Percentiles rank a stretch among this genome's conserved stretches.
Evolutionary conservation across 2,888 invertebrate species (phyloP).

Genomic region (Heteromyza rotundicornis): DNA sequence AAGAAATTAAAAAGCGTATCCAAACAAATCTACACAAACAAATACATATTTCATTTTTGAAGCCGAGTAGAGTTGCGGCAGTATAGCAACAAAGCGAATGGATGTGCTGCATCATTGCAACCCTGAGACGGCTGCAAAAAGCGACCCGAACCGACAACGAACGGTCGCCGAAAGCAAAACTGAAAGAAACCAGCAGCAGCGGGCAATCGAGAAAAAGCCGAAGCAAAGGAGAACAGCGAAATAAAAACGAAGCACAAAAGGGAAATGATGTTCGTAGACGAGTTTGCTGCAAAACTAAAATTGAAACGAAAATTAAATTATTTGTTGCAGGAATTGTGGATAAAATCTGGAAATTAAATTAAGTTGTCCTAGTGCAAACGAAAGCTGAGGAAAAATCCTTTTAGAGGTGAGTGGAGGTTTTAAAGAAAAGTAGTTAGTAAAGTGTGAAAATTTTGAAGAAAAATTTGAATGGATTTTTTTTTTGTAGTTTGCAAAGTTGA

Average conservation of each 20-base stretch:
- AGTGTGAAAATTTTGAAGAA: neutral
- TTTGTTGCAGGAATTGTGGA: neutral
- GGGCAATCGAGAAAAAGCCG: conserved; percentile 2
- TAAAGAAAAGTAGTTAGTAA: neutral
- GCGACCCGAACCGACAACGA: neutral
- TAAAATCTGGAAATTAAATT: neutral
- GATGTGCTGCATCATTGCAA: neutral
- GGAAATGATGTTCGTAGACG: conserved; percentile 26
- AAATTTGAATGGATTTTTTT: neutral
- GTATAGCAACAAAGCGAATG: too few species aligned
- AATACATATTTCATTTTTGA: too few species aligned
- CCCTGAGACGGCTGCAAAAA: conserved; percentile 7
- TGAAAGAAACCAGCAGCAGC: neutral
- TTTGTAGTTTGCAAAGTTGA: neutral
- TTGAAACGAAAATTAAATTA: conserved; percentile 11
- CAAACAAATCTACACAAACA: too few species aligned
- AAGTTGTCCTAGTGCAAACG: neutral
- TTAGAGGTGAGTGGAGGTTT: neutral
- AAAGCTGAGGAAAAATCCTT: neutral
- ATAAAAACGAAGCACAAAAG: conserved; percentile 15
- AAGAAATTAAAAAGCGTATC: too few species aligned
- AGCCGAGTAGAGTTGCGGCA: too few species aligned
- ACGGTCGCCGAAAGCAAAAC: too few species aligned
- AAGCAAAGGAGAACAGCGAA: conserved; percentile 6
- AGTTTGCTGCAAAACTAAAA: conserved; percentile 26